Evolutionary conservation across 2,797 vertebrate genomes (phyloP).

Genomic region (Mycteria americana): DNA sequence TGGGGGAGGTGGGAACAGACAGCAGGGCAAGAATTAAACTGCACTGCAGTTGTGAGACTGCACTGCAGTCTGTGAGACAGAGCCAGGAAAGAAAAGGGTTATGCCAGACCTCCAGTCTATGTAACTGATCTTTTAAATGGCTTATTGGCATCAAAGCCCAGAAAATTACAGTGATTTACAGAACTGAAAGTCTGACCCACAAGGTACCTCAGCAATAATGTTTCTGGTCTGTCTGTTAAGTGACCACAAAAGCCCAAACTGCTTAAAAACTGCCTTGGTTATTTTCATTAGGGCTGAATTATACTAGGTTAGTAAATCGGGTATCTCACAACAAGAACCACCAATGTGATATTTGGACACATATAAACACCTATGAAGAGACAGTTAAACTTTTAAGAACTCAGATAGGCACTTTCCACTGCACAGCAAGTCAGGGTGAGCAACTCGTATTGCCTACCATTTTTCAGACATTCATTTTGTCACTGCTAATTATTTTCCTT

Average conservation of each 20-base stretch:
- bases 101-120: background rate
- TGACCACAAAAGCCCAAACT: background rate
- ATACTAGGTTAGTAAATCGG: background rate
- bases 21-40: background rate
- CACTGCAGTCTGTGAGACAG: no score
- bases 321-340: background rate
- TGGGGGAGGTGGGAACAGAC: accelerated
- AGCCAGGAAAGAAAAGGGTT: background rate
- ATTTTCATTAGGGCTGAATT: background rate
- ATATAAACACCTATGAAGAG: background rate
- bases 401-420: background rate
- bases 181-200: background rate
- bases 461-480: background rate
- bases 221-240: background rate
- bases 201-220: background rate
- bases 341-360: background rate
- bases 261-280: background rate
- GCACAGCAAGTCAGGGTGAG: background rate
- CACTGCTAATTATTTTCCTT: background rate
- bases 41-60: background rate
- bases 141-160: background rate
- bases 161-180: background rate
- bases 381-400: background rate
- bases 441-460: background rate
- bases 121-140: background rate